Evolutionary conservation across 2,113 vertebrate genomes (phyloP).

Genomic region (Chamaea fasciata): DNA sequence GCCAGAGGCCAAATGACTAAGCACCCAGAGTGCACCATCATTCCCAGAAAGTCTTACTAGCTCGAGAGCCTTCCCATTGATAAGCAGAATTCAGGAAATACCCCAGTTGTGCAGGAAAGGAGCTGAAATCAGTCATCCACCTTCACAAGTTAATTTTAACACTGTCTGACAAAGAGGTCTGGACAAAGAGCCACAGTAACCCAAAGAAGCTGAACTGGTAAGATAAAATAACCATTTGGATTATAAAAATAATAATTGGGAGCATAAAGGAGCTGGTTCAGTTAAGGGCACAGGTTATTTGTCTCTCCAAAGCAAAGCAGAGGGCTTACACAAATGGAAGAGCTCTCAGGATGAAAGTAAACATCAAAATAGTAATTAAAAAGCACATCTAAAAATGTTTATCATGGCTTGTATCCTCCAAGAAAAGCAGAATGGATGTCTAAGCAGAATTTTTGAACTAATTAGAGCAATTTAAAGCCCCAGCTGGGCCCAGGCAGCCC

Average conservation of each 20-base stretch:
- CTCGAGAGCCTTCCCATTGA: slow-evolving; percentile 2
- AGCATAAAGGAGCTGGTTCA: neutral
- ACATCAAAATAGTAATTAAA: neutral
- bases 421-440: neutral
- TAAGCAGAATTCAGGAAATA: slow-evolving; percentile 9
- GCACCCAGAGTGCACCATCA: neutral
- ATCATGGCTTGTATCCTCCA: neutral
- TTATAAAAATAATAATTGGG: neutral
- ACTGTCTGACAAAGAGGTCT: neutral
- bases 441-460: neutral
- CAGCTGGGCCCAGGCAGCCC: neutral
- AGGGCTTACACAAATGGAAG: neutral
- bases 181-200: neutral
- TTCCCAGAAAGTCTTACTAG: slow-evolving; percentile 49
- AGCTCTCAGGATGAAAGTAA: neutral
- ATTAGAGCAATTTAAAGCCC: neutral
- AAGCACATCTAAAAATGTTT: neutral
- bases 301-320: neutral
- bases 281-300: neutral
- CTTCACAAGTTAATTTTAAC: neutral
- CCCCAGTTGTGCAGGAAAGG: neutral
- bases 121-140: neutral
- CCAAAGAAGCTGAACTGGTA: neutral
- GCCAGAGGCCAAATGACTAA: slow-evolving; percentile 20
- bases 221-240: neutral